Percentiles rank a stretch among this genome's conserved stretches.
These are phyloP conservation scores for Thelaira solivaga DNA, from an alignment of 2,888 invertebrate species.

Conservation along the genomic window DNA sequence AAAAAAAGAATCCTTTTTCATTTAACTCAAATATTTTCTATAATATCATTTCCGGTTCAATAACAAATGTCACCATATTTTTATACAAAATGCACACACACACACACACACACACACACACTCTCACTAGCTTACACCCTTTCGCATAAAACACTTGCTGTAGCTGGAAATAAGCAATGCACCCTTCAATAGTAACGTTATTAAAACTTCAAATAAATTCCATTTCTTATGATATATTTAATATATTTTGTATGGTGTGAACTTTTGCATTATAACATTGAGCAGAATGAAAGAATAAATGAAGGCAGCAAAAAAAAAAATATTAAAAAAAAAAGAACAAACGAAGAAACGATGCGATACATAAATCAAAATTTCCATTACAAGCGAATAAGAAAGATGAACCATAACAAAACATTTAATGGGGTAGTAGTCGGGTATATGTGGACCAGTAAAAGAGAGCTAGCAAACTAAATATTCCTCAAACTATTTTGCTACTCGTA, in stretches of 20 bases:
- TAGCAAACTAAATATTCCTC: constrained; percentile 2
- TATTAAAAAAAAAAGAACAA: not conserved
- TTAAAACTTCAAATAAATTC: constrained; percentile 62
- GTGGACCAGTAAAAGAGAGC: constrained; percentile 10
- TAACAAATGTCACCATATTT: constrained; percentile 55
- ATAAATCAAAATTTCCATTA: constrained; percentile 76
- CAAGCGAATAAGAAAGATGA: constrained; percentile 68
- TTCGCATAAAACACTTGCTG: too few species aligned
- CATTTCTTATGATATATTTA: constrained; percentile 59
- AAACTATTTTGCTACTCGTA: constrained; percentile 10
- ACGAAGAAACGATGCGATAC: constrained; percentile 62
- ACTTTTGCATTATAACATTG: constrained; percentile 73
- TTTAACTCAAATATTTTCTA: constrained; percentile 30
- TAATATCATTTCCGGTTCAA: constrained; percentile 55
- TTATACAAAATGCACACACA: not conserved
- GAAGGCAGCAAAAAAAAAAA: not conserved
- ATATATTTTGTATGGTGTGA: constrained; percentile 64
- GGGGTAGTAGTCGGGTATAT: constrained; percentile 20
- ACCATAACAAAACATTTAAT: constrained; percentile 64
- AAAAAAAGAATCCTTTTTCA: not conserved
- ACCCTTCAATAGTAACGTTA: constrained; percentile 58
- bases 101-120: not conserved
- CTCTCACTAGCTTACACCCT: too few species aligned
- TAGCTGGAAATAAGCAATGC: too few species aligned
- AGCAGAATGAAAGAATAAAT: constrained; percentile 32